Evolutionary conservation across 2,113 vertebrate species (phyloP), one percentile per base, ranked within the genome.

Genomic region (Strix uralensis): DNA sequence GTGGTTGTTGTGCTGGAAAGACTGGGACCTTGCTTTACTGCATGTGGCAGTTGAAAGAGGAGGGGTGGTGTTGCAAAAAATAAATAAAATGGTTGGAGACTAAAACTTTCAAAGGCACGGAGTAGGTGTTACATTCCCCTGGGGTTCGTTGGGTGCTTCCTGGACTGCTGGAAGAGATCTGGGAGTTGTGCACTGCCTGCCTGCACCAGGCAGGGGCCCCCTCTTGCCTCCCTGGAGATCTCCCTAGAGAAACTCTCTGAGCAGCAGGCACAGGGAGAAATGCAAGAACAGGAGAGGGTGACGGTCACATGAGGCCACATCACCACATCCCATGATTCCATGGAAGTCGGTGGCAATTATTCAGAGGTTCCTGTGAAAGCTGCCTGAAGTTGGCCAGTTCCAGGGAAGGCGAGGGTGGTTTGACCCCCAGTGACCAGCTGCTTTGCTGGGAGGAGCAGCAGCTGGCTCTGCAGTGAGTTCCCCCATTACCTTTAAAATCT

Each of bases 291-390:
- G 32, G 18, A 25, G 40, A 51, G 34, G 15, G 6, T 4, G 30
- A 11, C 10, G 3, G 46, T 29, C 2, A 3, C 0, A 0, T 13
- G 49, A 29, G 30, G 44, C 25, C 16, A 0, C 8, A 20, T 69
- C 47, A 46, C 36, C 5, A 1, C 1, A 3, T 51, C 57, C 52
- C 3, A 2, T 0, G 0, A 36, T 83, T 75, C 67, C 0, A 0
- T 36, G 49, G 47, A 79, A 74, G 61, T 23, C 40, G 1, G 1
- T 62, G n/a, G 44, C 25, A 5, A 6, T 71, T 29, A 14, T 69
- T 70, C 67, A 57, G 82, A 42, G 54, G 9, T 80, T 70, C 55
- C 71, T 66, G 49, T 16, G 86, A 65, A 54, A 40, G 61, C 71
- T 80, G 66, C 61, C 38, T 2, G 0, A 42, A 55, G 25, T 25